Evolutionary conservation across 2,888 invertebrate species (phyloP).

Genomic region (Cheilosia soror): DNA sequence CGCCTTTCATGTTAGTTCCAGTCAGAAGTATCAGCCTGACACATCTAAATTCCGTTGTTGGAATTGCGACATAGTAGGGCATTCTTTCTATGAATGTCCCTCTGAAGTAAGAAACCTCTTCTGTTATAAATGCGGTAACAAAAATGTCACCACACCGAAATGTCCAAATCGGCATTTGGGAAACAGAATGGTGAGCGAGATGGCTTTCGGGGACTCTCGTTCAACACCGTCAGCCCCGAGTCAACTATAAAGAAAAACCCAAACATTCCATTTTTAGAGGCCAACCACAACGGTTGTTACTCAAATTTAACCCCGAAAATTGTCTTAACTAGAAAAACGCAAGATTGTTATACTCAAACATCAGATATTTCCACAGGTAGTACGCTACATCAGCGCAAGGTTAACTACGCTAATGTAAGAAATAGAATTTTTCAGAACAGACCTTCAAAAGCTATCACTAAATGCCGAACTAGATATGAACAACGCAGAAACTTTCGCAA

Average conservation of each 20-base stretch:
- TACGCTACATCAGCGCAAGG: not conserved
- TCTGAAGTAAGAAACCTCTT: not conserved
- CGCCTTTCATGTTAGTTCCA: no score
- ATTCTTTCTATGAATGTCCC: not conserved
- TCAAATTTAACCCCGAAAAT: not conserved
- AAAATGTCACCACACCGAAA: not conserved
- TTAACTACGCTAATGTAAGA: not conserved
- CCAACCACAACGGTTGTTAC: not conserved
- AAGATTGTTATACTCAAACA: not conserved
- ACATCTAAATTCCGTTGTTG: not conserved
- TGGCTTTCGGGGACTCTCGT: slow-evolving; percentile 2
- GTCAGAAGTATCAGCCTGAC: no score
- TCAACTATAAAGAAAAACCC: not conserved
- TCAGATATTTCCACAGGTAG: not conserved
- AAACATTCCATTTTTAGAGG: not conserved
- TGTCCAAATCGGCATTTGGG: no score
- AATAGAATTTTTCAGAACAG: not conserved
- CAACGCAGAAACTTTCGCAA: not conserved
- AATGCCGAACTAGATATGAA: not conserved
- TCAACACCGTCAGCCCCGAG: not conserved
- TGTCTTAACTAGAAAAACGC: not conserved
- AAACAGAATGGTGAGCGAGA: not conserved
- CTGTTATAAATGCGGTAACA: not conserved
- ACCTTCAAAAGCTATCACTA: not conserved
- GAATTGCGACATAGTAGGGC: not conserved